A percentile compares a stretch with the other conserved stretches of the same genome.
Evolutionary conservation across 1,140 invertebrate species (phyloP).

Genomic region (Microvelia longipes): DNA sequence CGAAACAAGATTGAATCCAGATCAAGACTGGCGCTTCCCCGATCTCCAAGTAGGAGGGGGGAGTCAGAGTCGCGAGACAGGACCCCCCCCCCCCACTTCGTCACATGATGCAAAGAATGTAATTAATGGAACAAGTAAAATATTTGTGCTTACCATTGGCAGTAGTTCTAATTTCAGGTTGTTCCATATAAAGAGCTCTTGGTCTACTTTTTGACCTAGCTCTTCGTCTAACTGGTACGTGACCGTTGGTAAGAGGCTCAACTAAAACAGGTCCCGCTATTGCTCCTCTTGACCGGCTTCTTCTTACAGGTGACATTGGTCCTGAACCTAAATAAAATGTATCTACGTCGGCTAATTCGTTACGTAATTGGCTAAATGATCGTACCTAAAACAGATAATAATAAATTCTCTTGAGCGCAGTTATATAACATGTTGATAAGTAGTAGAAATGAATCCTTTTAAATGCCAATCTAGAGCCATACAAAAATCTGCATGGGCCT

Average conservation of each 20-base stretch:
- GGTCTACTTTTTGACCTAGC: slow-evolving; percentile 67
- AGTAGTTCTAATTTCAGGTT: slow-evolving; percentile 55
- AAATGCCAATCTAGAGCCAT: no score
- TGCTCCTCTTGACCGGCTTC: slow-evolving; percentile 48
- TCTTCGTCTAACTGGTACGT: slow-evolving; percentile 23
- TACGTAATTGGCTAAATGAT: slow-evolving; percentile 78
- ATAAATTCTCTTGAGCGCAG: background rate
- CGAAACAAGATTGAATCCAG: no score
- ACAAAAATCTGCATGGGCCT: no score
- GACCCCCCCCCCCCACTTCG: no score
- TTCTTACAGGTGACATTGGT: slow-evolving; percentile 42
- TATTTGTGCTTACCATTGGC: slow-evolving; percentile 39
- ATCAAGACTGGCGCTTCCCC: no score
- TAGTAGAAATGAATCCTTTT: no score
- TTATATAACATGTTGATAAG: background rate
- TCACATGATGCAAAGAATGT: no score
- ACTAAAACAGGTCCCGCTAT: slow-evolving; percentile 19
- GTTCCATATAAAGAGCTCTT: slow-evolving; percentile 58
- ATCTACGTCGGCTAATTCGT: slow-evolving; percentile 78
- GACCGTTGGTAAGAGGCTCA: slow-evolving; percentile 11
- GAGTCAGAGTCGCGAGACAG: no score
- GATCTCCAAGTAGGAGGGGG: no score
- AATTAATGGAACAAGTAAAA: no score
- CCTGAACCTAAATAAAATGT: slow-evolving; percentile 70
- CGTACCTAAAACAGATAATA: slow-evolving; percentile 42